Evolutionary conservation across 1,140 invertebrate species (phyloP).

Genomic region (Trachymyrmex septentrionalis): DNA sequence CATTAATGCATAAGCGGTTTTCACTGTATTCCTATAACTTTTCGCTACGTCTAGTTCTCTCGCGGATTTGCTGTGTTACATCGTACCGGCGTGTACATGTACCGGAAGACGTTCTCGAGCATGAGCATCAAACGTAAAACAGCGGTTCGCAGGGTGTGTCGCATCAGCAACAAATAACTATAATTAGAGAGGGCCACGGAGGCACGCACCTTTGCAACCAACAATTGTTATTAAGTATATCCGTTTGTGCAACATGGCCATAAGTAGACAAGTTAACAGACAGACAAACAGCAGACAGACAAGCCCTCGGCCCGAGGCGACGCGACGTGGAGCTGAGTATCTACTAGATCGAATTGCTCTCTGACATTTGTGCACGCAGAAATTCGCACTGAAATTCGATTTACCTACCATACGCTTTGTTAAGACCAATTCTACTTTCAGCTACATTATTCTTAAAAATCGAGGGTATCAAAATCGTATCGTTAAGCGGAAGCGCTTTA

Average conservation of each 20-base stretch:
- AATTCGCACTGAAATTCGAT: conserved; percentile 78
- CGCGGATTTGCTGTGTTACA: not conserved
- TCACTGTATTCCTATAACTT: not conserved
- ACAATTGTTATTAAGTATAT: conserved; percentile 78
- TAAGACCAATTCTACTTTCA: conserved; percentile 45
- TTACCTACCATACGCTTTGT: conserved; percentile 57
- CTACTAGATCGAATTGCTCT: conserved; percentile 76
- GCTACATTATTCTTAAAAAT: not conserved
- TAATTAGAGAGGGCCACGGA: conserved; percentile 29
- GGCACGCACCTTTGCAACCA: conserved; percentile 60
- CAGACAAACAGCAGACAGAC: conserved; percentile 71
- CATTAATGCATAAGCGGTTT: not conserved
- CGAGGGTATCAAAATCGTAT: not conserved
- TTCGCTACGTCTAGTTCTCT: not conserved
- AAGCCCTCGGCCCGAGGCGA: conserved; percentile 70
- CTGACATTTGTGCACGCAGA: conserved; percentile 68
- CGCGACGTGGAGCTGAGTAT: conserved; percentile 70
- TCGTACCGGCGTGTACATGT: not conserved
- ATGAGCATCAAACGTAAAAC: conserved; percentile 28
- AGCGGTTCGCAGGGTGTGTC: not conserved
- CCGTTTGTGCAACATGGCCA: conserved; percentile 75
- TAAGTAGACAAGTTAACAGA: conserved; percentile 71
- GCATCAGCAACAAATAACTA: conserved; percentile 1
- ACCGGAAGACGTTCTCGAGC: not conserved
- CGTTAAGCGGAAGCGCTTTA: not conserved